Evolutionary conservation across 2,113 vertebrate species (phyloP).

Genomic region (Etheostoma cragini): DNA sequence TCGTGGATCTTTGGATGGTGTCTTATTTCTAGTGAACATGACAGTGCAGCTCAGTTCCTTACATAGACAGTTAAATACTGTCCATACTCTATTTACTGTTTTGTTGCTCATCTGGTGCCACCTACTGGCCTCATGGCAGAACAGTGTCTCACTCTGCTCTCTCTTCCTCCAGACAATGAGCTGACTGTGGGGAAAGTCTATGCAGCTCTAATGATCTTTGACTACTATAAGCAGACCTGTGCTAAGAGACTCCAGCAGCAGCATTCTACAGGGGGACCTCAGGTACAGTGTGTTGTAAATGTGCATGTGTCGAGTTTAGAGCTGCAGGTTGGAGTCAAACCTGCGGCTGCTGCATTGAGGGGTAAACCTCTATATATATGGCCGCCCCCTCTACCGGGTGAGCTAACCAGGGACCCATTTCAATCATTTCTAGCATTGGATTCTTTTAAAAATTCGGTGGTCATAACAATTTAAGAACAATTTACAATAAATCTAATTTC

Average conservation of each 20-base stretch:
- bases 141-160: conserved; percentile 9
- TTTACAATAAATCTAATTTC: not conserved
- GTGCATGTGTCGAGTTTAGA: no score
- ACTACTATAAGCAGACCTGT: conserved; percentile 98
- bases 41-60: not conserved
- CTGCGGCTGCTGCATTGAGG: no score
- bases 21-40: not conserved
- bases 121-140: conserved; percentile 60
- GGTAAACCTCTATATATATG: no score
- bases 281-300: conserved; percentile 41
- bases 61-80: no score
- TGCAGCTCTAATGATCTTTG: conserved; percentile 97
- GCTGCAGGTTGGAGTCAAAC: no score
- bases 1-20: not conserved
- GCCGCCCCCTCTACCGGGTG: no score
- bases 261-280: conserved; percentile 46
- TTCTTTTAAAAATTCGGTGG: not conserved
- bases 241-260: conserved; percentile 91
- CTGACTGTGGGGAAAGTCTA: conserved; percentile 98
- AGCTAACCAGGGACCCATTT: no score
- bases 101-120: conserved; percentile 59
- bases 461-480: not conserved
- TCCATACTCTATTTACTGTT: not conserved
- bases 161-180: conserved; percentile 87
- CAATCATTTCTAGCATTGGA: no score